Conservation (phyloP, 2,888 invertebrate species). For the Dusona sp. region DNA sequence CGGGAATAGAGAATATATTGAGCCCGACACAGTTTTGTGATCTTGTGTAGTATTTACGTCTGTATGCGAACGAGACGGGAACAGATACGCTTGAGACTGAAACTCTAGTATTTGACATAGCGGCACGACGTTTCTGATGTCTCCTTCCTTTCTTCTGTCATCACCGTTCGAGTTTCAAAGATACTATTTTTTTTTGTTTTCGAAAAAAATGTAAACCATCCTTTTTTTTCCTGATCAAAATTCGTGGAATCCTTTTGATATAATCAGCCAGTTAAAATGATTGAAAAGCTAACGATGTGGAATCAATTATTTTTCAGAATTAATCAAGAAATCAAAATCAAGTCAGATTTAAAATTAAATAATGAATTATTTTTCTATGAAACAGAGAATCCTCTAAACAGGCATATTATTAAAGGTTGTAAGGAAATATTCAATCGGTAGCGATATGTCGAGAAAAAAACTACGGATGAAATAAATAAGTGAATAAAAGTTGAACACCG, state of each 20-base stretch:
- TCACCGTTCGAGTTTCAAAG: neutral
- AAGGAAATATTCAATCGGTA: neutral
- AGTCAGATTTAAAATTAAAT: neutral
- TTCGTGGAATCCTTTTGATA: neutral
- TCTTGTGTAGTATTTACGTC: slow-evolving; percentile 6
- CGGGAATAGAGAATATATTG: slow-evolving; percentile 72
- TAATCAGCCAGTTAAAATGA: neutral
- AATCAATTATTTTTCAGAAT: neutral
- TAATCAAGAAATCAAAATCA: neutral
- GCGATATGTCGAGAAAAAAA: neutral
- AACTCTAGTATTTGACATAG: slow-evolving; percentile 15
- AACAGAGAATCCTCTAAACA: no score
- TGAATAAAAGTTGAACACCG: neutral
- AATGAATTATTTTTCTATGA: neutral
- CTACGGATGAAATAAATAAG: neutral
- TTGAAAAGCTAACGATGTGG: neutral
- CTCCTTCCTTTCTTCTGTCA: neutral
- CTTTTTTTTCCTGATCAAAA: neutral
- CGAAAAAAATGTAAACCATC: neutral
- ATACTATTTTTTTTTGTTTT: neutral
- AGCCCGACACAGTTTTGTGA: slow-evolving; percentile 53
- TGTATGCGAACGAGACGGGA: neutral
- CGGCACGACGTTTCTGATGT: slow-evolving; percentile 3
- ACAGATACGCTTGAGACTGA: slow-evolving; percentile 6
- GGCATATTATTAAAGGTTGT: neutral